These are phyloP conservation scores for Melieria omissa DNA, from an alignment of 2,888 invertebrate species.

Conservation along the genomic window DNA sequence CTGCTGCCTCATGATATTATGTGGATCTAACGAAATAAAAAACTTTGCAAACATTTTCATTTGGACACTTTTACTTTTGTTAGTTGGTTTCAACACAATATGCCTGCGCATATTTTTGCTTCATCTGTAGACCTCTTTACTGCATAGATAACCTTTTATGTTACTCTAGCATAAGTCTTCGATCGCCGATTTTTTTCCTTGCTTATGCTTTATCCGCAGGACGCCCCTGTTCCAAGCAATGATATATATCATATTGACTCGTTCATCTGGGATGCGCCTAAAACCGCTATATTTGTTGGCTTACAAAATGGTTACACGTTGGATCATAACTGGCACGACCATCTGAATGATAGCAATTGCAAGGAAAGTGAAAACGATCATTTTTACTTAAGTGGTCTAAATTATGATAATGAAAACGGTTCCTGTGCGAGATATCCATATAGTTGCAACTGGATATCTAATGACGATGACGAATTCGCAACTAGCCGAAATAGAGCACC, in stretches of 20 bases:
- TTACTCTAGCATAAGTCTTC: no score
- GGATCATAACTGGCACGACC: constrained; percentile 45
- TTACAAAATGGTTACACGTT: constrained; percentile 62
- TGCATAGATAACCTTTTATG: no score
- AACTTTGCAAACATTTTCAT: no score
- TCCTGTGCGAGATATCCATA: constrained; percentile 27
- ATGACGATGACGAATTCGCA: constrained; percentile 52
- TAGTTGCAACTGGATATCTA: constrained; percentile 25
- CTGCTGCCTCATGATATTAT: no score
- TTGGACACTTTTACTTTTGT: no score
- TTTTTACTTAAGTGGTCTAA: constrained; percentile 25
- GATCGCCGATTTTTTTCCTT: no score
- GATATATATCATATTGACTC: constrained; percentile 65
- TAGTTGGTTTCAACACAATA: no score
- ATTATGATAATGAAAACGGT: constrained; percentile 29
- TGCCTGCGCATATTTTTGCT: no score
- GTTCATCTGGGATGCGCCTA: constrained; percentile 62
- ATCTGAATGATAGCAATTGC: constrained; percentile 8
- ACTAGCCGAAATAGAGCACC: constrained; percentile 39
- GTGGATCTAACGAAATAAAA: no score
- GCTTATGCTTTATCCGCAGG: constrained; percentile 57
- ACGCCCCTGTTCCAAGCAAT: constrained; percentile 58
- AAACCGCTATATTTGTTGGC: constrained; percentile 64
- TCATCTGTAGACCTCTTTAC: no score
- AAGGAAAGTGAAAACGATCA: constrained; percentile 24